Evolutionary conservation across 92 coral and sea anemone genomes (phyloP).

Genomic region (Epizoanthus fatuus): DNA sequence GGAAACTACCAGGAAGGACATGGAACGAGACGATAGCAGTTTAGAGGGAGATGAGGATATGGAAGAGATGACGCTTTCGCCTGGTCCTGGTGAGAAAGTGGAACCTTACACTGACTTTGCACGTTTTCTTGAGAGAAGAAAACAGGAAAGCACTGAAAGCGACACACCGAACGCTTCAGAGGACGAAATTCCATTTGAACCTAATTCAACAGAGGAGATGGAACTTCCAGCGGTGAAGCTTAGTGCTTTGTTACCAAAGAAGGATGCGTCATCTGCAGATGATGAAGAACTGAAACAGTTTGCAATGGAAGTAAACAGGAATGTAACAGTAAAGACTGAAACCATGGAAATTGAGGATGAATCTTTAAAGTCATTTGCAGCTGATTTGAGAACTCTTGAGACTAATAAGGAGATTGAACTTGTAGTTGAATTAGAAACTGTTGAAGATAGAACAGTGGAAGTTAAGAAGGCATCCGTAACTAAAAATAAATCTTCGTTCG

Average conservation of each 20-base stretch:
- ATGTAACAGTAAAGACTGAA: not conserved
- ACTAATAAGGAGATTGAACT: not conserved
- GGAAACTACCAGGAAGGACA: not conserved
- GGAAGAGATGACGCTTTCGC: slow-evolving; percentile 25
- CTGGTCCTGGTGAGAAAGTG: slow-evolving; percentile 4
- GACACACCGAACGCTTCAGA: slow-evolving; percentile 19
- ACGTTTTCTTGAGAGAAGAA: slow-evolving; percentile 20
- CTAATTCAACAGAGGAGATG: slow-evolving; percentile 12
- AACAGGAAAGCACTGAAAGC: slow-evolving; percentile 16
- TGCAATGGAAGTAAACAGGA: slow-evolving; percentile 16
- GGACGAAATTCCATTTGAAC: slow-evolving; percentile 40
- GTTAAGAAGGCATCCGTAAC: not conserved
- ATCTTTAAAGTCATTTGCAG: slow-evolving; percentile 23
- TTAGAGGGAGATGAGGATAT: slow-evolving; percentile 39
- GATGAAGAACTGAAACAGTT: slow-evolving; percentile 17
- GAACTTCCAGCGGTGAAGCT: not conserved
- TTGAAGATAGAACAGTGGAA: not conserved
- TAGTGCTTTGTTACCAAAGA: not conserved
- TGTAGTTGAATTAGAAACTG: slow-evolving; percentile 18
- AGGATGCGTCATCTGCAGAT: not conserved
- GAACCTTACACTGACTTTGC: slow-evolving; percentile 22
- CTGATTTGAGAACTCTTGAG: slow-evolving; percentile 2
- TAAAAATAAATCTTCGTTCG: slow-evolving; percentile 1
- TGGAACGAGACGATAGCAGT: slow-evolving; percentile 17
- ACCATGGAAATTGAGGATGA: slow-evolving; percentile 13